These are phyloP conservation scores for Drosophila littoralis DNA, from an alignment of 1,140 invertebrate genomes.

Conservation along the genomic window DNA sequence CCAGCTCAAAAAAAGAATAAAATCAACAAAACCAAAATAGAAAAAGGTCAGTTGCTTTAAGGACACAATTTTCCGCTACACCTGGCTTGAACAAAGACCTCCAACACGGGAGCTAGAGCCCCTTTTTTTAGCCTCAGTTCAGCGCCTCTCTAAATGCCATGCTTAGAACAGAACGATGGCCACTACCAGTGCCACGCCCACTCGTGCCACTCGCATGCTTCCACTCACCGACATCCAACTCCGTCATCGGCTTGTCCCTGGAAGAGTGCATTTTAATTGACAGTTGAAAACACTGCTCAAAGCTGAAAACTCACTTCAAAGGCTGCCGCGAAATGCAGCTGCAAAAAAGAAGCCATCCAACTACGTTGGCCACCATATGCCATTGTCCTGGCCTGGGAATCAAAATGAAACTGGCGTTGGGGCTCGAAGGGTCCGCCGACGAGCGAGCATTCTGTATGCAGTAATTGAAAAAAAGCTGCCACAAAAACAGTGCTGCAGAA, in stretches of 20 bases:
- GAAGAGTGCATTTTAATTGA: constrained; percentile 59
- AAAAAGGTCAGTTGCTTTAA: constrained; percentile 37
- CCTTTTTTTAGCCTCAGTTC: constrained; percentile 4
- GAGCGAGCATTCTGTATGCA: neutral
- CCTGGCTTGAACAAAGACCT: constrained; percentile 44
- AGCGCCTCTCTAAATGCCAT: constrained; percentile 41
- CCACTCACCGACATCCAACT: neutral
- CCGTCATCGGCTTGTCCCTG: constrained; percentile 41
- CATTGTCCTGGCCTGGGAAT: constrained; percentile 33
- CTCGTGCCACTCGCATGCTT: neutral
- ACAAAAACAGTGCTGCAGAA: constrained; percentile 3
- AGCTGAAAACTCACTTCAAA: constrained; percentile 55
- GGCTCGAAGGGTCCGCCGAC: neutral
- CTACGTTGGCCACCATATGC: constrained; percentile 29
- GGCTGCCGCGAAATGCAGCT: constrained; percentile 41
- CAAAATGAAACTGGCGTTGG: neutral
- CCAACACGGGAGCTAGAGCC: constrained; percentile 5
- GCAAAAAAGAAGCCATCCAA: constrained; percentile 17
- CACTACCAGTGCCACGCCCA: neutral
- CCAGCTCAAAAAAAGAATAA: constrained; percentile 6
- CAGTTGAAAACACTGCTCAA: constrained; percentile 52
- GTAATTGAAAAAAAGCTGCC: constrained; percentile 1
- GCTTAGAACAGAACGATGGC: constrained; percentile 23
- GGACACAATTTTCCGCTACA: constrained; percentile 56
- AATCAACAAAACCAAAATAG: neutral